Percentiles rank a stretch among this genome's conserved stretches.
These are phyloP conservation scores for Gerosis bhagava DNA, from an alignment of 2,888 invertebrate species.

Conservation along the genomic window DNA sequence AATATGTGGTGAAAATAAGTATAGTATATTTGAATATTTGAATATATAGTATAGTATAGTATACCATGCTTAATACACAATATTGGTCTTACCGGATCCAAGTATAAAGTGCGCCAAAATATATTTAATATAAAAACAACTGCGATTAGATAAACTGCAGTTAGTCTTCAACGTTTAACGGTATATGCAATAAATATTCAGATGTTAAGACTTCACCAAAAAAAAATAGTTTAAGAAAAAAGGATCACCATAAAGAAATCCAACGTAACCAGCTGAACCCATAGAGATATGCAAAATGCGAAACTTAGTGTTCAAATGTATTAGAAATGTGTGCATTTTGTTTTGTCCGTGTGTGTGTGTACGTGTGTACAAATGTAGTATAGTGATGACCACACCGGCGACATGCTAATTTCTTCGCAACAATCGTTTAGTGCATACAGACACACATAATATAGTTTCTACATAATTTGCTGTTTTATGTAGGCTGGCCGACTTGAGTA, in stretches of 20 bases:
- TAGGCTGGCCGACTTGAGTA: constrained; percentile 6
- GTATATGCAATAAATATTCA: no score
- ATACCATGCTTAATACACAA: no score
- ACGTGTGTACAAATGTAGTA: constrained; percentile 23
- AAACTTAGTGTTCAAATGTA: constrained; percentile 22
- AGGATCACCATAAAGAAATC: constrained; percentile 1
- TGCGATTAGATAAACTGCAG: no score
- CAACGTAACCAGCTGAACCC: constrained; percentile 3
- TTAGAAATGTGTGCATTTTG: neutral
- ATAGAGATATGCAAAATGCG: constrained; percentile 11
- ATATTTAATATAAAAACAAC: no score
- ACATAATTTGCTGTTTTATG: constrained; percentile 24
- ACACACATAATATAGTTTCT: constrained; percentile 15
- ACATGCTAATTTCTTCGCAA: constrained; percentile 71
- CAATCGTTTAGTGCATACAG: constrained; percentile 24
- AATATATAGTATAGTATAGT: no score
- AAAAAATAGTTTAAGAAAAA: neutral
- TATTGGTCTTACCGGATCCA: no score
- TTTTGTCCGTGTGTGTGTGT: constrained; percentile 5
- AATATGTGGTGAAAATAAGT: no score
- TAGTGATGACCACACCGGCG: constrained; percentile 48
- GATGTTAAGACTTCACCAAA: neutral
- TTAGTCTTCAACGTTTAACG: no score
- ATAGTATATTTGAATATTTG: no score
- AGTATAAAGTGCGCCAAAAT: no score